A percentile compares a stretch with the other conserved stretches of the same genome.
phyloP scores from a whole-genome alignment of 2,797 vertebrate species.

The Lacerta viridis region DNA sequence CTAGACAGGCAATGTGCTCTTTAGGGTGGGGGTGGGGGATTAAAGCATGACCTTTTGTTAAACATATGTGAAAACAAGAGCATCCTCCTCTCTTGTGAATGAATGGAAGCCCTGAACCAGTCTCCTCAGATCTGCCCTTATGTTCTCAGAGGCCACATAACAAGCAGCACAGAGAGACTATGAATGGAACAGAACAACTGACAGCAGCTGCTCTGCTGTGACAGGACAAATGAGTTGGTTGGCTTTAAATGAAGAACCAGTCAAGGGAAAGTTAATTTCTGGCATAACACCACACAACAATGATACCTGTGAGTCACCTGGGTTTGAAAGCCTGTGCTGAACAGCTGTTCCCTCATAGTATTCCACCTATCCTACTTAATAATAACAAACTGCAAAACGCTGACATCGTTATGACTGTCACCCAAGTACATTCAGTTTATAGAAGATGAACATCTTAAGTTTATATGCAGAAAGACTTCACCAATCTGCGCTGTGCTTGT shows the following conservation, averaged over 20 bases:
- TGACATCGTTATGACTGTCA: not conserved
- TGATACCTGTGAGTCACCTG: not conserved
- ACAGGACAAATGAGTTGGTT: not conserved
- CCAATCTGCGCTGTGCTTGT: not conserved
- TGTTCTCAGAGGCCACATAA: not conserved
- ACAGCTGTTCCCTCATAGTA: not conserved
- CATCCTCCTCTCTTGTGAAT: not conserved
- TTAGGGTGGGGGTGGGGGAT: too few relatives aligned
- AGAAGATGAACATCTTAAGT: not conserved
- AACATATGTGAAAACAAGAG: not conserved
- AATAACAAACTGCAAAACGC: not conserved
- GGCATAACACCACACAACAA: not conserved
- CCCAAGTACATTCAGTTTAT: not conserved
- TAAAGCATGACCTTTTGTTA: not conserved
- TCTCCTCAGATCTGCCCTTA: not conserved
- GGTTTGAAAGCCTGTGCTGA: not conserved
- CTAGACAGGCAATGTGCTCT: not conserved
- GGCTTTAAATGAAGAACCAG: not conserved
- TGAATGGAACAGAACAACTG: slow-evolving; percentile 45
- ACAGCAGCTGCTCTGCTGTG: slow-evolving; percentile 22
- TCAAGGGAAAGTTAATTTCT: not conserved
- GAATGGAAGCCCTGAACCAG: too few relatives aligned
- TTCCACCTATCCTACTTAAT: not conserved
- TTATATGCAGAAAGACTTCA: not conserved
- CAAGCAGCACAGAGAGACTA: slow-evolving; percentile 26